These are phyloP conservation scores for Paedocypris micromegethes DNA, from an alignment of 2,797 vertebrate species.

Conservation along the genomic window DNA sequence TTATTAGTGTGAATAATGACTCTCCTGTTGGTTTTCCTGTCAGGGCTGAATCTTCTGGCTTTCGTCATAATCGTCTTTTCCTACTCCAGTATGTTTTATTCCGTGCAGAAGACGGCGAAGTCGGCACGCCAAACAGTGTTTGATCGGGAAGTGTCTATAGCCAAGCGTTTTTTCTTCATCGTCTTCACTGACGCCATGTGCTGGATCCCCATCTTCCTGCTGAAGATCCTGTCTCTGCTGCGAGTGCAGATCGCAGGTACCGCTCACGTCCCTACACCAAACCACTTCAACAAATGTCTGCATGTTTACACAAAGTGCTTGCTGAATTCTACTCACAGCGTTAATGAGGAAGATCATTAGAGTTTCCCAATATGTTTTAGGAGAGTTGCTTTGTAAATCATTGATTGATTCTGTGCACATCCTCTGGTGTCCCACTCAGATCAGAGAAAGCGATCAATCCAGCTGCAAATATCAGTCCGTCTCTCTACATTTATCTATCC, in stretches of 20 bases:
- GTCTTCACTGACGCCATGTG: conserved; percentile 60
- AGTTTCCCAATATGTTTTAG: too few species aligned
- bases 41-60: conserved; percentile 60
- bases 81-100: conserved; percentile 60
- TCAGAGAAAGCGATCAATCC: too few species aligned
- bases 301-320: too few species aligned
- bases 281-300: too few species aligned
- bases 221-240: conserved; percentile 60
- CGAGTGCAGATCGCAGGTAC: conserved; percentile 62
- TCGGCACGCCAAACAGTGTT: conserved; percentile 23
- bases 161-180: conserved; percentile 61
- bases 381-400: too few species aligned
- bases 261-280: too few species aligned
- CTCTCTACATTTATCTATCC: too few species aligned
- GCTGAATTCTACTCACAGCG: too few species aligned
- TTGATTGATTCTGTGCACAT: too few species aligned
- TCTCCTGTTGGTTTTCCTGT: conserved; percentile 15
- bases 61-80: conserved; percentile 62
- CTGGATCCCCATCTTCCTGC: conserved; percentile 63
- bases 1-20: not conserved
- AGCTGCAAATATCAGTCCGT: too few species aligned
- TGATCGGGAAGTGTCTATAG: conserved; percentile 55
- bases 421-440: too few species aligned
- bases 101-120: conserved; percentile 52
- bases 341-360: too few species aligned